phyloP scores from a whole-genome alignment of 2,888 invertebrate genomes.

The Agonum fuliginosum region DNA sequence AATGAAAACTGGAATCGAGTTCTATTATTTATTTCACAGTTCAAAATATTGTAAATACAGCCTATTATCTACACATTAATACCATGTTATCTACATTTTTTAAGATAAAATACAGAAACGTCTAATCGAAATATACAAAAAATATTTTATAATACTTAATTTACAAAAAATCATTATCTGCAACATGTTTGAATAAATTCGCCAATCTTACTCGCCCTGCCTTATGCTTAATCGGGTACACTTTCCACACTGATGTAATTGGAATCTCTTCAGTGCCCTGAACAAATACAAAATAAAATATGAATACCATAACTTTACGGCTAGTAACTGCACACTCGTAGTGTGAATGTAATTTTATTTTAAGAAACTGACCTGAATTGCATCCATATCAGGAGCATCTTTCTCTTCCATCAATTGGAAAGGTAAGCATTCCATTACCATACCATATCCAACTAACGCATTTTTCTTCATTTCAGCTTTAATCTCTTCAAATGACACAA shows the following conservation, averaged over 20 bases:
- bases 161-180: constrained; percentile 75
- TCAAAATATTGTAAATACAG: no score
- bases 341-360: no score
- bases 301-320: constrained; percentile 34
- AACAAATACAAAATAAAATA: constrained; percentile 64
- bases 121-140: neutral
- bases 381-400: constrained; percentile 77
- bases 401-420: constrained; percentile 76
- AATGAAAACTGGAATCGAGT: no score
- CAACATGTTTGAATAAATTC: constrained; percentile 79
- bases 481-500: constrained; percentile 75
- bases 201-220: constrained; percentile 78
- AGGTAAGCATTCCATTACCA: constrained; percentile 78
- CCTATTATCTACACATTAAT: no score
- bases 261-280: constrained; percentile 75
- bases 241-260: constrained; percentile 80
- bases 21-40: no score
- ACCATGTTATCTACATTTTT: neutral
- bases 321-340: no score
- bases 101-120: no score
- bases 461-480: constrained; percentile 76
- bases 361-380: constrained; percentile 72
- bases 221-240: constrained; percentile 77
- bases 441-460: constrained; percentile 76
- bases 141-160: neutral